phyloP scores from a whole-genome alignment of 2,797 vertebrate species.

The Tamandua tetradactyla region DNA sequence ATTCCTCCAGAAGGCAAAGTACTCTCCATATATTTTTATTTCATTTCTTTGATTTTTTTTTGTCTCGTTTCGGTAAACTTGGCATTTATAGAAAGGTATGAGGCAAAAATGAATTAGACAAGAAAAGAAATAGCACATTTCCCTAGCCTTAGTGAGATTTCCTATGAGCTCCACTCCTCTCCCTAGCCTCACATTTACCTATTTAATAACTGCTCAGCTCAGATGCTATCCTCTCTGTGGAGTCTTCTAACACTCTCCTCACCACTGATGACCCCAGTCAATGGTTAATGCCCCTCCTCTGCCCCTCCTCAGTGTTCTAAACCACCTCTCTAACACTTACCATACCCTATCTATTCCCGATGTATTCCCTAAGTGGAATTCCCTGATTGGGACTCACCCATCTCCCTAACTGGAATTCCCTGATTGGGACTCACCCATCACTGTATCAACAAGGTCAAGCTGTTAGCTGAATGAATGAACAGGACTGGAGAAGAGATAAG shows the following conservation, averaged over 20 bases:
- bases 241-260: not conserved
- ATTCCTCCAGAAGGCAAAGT: not conserved
- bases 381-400: not conserved
- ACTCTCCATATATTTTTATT: not conserved
- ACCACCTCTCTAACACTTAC: not conserved
- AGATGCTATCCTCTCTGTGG: not conserved
- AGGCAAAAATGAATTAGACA: not conserved
- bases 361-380: not conserved
- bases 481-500: not conserved
- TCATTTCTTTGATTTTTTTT: constrained; percentile 1
- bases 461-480: not conserved
- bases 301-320: not conserved
- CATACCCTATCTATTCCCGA: not conserved
- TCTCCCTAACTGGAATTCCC: not conserved
- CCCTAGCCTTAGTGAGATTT: too few species aligned
- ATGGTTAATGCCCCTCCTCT: not conserved
- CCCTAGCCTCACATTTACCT: not conserved
- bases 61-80: not conserved
- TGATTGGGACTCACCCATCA: not conserved
- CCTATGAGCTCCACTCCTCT: too few species aligned
- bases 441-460: not conserved
- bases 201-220: not conserved
- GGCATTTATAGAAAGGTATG: not conserved
- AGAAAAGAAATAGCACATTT: not conserved
- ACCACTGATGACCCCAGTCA: not conserved